Base-by-base conservation (phyloP, 2,888 invertebrate species). In the Chydorus sphaericus region DNA sequence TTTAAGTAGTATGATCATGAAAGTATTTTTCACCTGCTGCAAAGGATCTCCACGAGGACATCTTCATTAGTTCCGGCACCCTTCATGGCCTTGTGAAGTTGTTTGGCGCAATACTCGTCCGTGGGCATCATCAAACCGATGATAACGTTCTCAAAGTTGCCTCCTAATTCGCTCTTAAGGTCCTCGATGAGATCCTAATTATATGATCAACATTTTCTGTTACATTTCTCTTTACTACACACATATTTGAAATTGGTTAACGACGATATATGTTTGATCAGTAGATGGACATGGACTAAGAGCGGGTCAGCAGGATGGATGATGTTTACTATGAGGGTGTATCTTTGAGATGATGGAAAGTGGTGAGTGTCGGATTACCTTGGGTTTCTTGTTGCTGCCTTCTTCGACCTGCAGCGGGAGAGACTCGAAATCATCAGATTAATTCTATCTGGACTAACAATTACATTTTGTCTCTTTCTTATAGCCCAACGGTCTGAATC, bases 71-170 rank as follows among this genome's bases (percentile, higher is more conserved):
- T 54, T 10, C 62, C 62, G 14, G 57, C 60, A 51, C 59, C 71
- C 66, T 68, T 66, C 64, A 71, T 70, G 8, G 72, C 71, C 36
- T 66, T 62, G 54, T 68, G 62, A 18, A 72, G 61, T 59, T 70
- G 68, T 53, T 65, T 64, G 31, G 72, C 72, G 61, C 72, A 68
- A 62, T 67, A 72, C 38, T 70, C 69, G 37, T 62, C 60, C 59
- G 81, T 78, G 0, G 80, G 79, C 63, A 72, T 70, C 78, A 83
- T 81, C 53, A 86, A 72, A 0, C 79, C 85, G 44, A 84, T 70
- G 59, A 84, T 79, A 31, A 82, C 78, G 64, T 82, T 80, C 66
- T 85, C 84, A 69, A 85, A 85, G 65, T 81, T 75, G 7, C 85
- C 85, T 38, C 83, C 81, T 36, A 85, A 70, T 67, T 86, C 85